Conservation (phyloP, 2,888 invertebrate species). For the Lapara coniferarum region DNA sequence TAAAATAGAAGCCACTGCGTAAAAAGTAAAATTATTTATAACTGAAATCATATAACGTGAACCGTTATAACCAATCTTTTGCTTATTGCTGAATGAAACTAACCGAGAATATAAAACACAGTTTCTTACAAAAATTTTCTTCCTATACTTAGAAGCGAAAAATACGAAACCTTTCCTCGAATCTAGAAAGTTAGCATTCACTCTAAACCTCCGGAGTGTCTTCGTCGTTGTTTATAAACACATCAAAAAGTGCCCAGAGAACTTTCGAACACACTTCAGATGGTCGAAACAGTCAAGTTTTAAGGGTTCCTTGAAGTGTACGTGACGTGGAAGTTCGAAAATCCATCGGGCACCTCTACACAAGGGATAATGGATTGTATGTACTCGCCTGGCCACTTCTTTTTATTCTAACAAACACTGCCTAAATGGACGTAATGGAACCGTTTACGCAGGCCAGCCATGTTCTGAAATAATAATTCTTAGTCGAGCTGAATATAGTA, state of each 20-base stretch:
- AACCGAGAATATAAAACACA: neutral
- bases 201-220: neutral
- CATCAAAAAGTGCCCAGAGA: conserved; percentile 23
- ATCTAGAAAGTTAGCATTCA: conserved; percentile 6
- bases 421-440: conserved; percentile 22
- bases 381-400: conserved; percentile 22
- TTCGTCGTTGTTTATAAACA: conserved; percentile 7
- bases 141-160: neutral
- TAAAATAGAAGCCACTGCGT: neutral
- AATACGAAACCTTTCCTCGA: neutral
- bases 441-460: conserved; percentile 24
- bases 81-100: neutral
- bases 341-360: conserved; percentile 2
- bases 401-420: conserved; percentile 19
- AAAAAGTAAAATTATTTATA: neutral
- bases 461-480: conserved; percentile 16
- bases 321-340: conserved; percentile 26
- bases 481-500: neutral
- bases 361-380: conserved; percentile 26
- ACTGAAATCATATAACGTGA: neutral
- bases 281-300: conserved; percentile 25
- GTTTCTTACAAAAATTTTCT: neutral
- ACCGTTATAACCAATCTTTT: neutral
- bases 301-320: conserved; percentile 22
- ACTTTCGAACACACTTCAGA: conserved; percentile 29